phyloP scores from a whole-genome alignment of 2,888 invertebrate genomes.

The Tridacna crocea region DNA sequence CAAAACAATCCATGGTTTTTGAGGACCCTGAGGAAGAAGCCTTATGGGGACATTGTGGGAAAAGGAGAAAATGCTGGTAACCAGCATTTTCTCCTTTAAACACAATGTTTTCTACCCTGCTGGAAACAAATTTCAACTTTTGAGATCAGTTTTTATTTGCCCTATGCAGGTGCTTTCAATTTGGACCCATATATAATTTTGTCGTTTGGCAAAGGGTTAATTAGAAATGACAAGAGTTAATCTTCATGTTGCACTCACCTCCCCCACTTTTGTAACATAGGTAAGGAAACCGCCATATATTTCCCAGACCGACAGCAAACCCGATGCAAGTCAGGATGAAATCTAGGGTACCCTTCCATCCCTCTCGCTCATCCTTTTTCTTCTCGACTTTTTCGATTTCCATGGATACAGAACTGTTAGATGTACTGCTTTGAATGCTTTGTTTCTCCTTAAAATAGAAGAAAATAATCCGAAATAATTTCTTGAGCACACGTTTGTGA shows the following conservation, averaged over 20 bases:
- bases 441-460: constrained; percentile 22
- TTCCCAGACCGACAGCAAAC: constrained; percentile 73
- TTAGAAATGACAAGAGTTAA: no score
- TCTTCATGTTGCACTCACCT: constrained; percentile 52
- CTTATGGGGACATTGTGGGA: no score
- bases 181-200: no score
- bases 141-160: no score
- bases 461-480: neutral
- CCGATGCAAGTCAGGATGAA: constrained; percentile 76
- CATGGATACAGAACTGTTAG: constrained; percentile 34
- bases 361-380: constrained; percentile 58
- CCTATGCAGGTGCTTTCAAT: no score
- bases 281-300: constrained; percentile 76
- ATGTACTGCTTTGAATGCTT: constrained; percentile 39
- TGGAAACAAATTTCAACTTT: no score
- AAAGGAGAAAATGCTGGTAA: no score
- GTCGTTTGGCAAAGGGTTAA: no score
- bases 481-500: neutral
- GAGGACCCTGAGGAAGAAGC: no score
- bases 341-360: constrained; percentile 73
- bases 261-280: constrained; percentile 75
- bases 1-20: no score
- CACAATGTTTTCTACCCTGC: no score
- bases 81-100: no score
- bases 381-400: constrained; percentile 25